Evolutionary conservation across 2,113 vertebrate genomes (phyloP).

Genomic region (Crypturellus undulatus): DNA sequence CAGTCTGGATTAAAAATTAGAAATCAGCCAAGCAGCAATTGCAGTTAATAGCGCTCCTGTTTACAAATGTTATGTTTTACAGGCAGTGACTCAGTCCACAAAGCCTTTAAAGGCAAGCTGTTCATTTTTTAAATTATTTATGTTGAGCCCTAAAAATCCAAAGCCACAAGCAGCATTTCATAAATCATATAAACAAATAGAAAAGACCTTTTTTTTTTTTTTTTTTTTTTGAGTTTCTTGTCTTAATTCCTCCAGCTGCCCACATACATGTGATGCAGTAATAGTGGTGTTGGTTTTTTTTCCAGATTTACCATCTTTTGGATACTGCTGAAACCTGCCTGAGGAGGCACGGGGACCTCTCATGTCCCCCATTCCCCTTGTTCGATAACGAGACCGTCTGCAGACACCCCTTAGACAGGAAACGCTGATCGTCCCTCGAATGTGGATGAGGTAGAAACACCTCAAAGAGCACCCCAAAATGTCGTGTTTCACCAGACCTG

Average conservation of each 20-base stretch:
- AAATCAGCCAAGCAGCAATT: not conserved
- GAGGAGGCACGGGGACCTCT: not conserved
- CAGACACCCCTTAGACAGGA: not conserved
- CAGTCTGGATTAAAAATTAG: not conserved
- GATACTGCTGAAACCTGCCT: not conserved
- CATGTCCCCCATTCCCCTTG: not conserved
- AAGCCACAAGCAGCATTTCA: not conserved
- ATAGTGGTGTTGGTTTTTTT: not conserved
- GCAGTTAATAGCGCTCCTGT: not conserved
- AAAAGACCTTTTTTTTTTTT: not conserved
- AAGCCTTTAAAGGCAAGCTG: not conserved
- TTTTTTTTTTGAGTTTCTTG: not conserved
- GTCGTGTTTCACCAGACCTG: not conserved
- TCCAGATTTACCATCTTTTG: accelerated
- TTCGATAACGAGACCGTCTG: not conserved
- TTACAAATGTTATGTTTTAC: not conserved
- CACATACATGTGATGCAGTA: not conserved
- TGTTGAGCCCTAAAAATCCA: not conserved
- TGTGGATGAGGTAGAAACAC: not conserved
- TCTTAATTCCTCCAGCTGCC: not conserved
- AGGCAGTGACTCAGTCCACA: not conserved
- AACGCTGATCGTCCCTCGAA: not conserved
- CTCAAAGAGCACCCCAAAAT: not conserved
- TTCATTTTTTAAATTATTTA: not conserved
- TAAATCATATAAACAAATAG: not conserved